These are phyloP conservation scores for Cephus pygmeus DNA, from an alignment of 2,888 invertebrate species.

Conservation along the genomic window DNA sequence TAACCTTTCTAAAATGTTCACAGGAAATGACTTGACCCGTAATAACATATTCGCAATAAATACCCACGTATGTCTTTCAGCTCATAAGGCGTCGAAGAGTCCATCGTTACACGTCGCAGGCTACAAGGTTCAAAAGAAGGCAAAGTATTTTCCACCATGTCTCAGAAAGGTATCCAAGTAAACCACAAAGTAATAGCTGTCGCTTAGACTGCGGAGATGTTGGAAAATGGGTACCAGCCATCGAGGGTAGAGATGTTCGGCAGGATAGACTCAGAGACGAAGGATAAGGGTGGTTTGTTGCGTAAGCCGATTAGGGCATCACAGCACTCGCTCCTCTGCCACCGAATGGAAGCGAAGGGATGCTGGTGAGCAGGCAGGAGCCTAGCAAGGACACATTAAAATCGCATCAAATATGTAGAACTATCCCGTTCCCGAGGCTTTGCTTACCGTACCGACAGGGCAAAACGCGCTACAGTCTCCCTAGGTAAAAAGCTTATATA, in stretches of 20 bases:
- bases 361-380: conserved; percentile 34
- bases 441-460: not conserved
- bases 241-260: conserved; percentile 11
- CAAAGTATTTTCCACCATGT: not conserved
- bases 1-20: too few species aligned
- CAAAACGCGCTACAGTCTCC: not conserved
- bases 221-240: not conserved
- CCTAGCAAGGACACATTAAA: conserved; percentile 64
- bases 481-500: conserved; percentile 40
- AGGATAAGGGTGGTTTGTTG: conserved; percentile 55
- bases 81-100: too few species aligned
- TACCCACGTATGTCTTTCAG: too few species aligned
- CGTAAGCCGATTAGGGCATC: conserved; percentile 64
- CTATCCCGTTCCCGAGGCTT: conserved; percentile 16
- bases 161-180: conserved; percentile 14
- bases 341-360: conserved; percentile 31
- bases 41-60: too few species aligned
- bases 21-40: too few species aligned
- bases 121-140: too few species aligned
- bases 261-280: conserved; percentile 17
- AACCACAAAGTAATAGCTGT: conserved; percentile 43
- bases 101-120: too few species aligned
- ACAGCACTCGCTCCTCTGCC: conserved; percentile 43
- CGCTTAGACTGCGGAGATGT: conserved; percentile 25
- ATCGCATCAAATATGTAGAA: conserved; percentile 64